phyloP scores from a whole-genome alignment of 2,888 invertebrate species.

The Allacma fusca region DNA sequence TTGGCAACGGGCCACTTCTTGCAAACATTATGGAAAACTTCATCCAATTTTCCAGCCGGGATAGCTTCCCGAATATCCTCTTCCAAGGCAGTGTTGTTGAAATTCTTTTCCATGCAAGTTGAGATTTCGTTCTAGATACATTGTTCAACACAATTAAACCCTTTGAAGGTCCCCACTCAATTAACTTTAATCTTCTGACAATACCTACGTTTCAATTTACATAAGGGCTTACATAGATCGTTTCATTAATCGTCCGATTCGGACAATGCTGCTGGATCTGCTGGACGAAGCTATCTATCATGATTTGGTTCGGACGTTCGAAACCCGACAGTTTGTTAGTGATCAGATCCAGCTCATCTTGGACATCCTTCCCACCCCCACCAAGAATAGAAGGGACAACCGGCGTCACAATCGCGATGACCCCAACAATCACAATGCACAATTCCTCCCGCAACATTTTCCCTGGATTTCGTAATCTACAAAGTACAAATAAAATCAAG shows the following conservation, averaged over 20 bases:
- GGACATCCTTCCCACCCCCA: no score
- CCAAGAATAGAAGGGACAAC: no score
- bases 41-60: conserved; percentile 58
- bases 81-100: conserved; percentile 53
- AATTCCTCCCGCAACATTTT: not conserved
- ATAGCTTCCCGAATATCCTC: conserved; percentile 57
- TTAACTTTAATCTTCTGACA: not conserved
- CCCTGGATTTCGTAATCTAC: no score
- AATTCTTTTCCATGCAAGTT: conserved; percentile 52
- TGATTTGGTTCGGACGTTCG: conserved; percentile 26
- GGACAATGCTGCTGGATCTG: conserved; percentile 53
- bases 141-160: not conserved
- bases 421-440: not conserved
- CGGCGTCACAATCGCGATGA: no score
- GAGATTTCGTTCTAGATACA: conserved; percentile 47
- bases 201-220: no score
- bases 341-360: no score
- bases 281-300: conserved; percentile 50
- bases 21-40: conserved; percentile 58
- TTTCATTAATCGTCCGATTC: conserved; percentile 36
- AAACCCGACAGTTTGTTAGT: conserved; percentile 18
- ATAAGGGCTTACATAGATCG: conserved; percentile 32
- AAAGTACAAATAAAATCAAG: no score
- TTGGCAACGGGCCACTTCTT: conserved; percentile 58
- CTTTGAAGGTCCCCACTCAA: not conserved